Conservation (phyloP, 2,797 vertebrate genomes). For the Tauraco hartlaubi region DNA sequence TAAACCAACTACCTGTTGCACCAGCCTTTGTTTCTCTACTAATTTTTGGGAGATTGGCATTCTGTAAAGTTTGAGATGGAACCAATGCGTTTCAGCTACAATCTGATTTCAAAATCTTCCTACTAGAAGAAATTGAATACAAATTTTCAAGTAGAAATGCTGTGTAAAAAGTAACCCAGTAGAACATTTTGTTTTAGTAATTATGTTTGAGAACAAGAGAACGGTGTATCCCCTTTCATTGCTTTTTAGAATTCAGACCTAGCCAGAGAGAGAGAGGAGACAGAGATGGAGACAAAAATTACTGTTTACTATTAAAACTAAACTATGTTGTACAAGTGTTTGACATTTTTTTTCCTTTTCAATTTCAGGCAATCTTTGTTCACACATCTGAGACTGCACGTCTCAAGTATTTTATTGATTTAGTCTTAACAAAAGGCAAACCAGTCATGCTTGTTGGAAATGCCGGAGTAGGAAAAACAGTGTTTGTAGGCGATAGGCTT, state of each 20-base stretch:
- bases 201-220: background rate
- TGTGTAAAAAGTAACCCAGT: background rate
- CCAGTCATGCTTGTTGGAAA: slow-evolving; percentile 86
- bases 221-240: background rate
- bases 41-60: background rate
- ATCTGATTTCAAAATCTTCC: background rate
- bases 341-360: background rate
- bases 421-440: slow-evolving; percentile 84
- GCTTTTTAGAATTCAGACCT: background rate
- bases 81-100: background rate
- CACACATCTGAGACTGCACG: slow-evolving; percentile 83
- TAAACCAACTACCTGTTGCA: background rate
- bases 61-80: background rate
- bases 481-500: slow-evolving; percentile 80
- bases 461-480: slow-evolving; percentile 84
- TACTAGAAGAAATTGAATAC: background rate
- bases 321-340: background rate
- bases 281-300: background rate
- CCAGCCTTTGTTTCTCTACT: background rate
- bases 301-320: background rate
- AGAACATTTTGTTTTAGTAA: background rate
- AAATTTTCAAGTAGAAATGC: background rate
- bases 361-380: slow-evolving; percentile 85
- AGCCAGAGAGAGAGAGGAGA: background rate
- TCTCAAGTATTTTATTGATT: slow-evolving; percentile 84